phyloP scores from a whole-genome alignment of 1,140 invertebrate species.

The Pseudobourletiella spinata region DNA sequence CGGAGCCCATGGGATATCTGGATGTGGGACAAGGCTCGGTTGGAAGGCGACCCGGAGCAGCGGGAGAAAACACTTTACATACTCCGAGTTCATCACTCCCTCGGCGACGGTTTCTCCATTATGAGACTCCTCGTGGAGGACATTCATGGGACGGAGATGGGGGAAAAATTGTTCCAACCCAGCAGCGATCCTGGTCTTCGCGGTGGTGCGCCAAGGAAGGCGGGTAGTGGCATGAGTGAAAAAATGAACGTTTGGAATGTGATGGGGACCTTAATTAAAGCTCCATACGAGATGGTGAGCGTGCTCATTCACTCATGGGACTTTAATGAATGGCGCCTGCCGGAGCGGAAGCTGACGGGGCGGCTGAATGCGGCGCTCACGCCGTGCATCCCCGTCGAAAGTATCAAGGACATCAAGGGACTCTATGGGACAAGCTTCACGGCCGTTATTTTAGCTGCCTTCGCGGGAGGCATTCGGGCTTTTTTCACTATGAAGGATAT shows the following conservation, averaged over 20 bases:
- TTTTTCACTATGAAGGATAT: conserved; percentile 22
- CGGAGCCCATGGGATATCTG: not conserved
- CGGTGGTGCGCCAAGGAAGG: not conserved
- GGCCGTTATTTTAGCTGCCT: conserved; percentile 13
- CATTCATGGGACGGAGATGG: no score
- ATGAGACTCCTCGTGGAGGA: not conserved
- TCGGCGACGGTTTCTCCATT: not conserved
- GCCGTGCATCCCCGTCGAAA: not conserved
- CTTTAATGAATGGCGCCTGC: conserved; percentile 14
- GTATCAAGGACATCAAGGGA: conserved; percentile 23
- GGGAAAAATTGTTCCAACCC: not conserved
- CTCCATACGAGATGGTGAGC: conserved; percentile 9
- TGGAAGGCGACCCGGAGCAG: not conserved
- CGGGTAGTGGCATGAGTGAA: not conserved
- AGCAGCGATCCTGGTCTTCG: not conserved
- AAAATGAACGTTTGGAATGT: not conserved
- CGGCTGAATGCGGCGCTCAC: not conserved
- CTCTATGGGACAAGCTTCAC: conserved; percentile 8
- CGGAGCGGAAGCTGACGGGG: conserved; percentile 2
- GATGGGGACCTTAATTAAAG: not conserved
- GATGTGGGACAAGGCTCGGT: not conserved
- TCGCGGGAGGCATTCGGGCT: conserved; percentile 20
- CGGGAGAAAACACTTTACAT: not conserved
- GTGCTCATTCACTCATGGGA: conserved; percentile 6
- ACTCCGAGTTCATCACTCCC: not conserved